Evolutionary conservation across 2,888 invertebrate species (phyloP).

Genomic region (Dugesia japonica): DNA sequence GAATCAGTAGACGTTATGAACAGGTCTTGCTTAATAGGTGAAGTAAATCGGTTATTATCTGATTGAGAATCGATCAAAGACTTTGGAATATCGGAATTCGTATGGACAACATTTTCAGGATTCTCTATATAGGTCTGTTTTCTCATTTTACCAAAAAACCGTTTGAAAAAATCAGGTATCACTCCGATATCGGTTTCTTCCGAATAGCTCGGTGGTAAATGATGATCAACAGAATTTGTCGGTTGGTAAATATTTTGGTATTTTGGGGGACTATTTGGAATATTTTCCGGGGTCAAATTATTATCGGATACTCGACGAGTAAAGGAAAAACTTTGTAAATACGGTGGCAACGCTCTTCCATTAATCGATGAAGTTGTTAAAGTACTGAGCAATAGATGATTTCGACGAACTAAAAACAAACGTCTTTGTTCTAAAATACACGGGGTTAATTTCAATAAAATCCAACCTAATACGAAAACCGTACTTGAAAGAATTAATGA

Average conservation of each 20-base stretch:
- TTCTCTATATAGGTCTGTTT: neutral
- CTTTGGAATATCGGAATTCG: neutral
- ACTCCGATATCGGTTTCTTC: neutral
- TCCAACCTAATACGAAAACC: neutral
- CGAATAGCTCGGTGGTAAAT: constrained; percentile 5
- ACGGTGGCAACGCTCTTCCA: neutral
- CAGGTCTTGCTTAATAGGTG: neutral
- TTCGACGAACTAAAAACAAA: constrained; percentile 11
- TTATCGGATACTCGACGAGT: neutral
- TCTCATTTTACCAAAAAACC: constrained; percentile 4
- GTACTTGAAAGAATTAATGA: neutral
- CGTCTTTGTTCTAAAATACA: neutral
- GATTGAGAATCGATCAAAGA: neutral
- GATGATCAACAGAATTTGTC: neutral
- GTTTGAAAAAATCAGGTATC: neutral
- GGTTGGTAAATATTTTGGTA: neutral
- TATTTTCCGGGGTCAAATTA: constrained; percentile 1
- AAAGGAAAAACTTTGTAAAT: neutral
- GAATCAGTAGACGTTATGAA: neutral
- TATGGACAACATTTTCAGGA: neutral
- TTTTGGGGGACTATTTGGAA: constrained; percentile 12
- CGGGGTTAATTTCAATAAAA: constrained; percentile 7
- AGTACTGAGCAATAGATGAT: neutral
- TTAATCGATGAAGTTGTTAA: neutral
- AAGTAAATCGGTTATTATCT: neutral